Evolutionary conservation across 2,113 vertebrate species (phyloP), one percentile per base, ranked within the genome.

Genomic region (Corapipo altera): DNA sequence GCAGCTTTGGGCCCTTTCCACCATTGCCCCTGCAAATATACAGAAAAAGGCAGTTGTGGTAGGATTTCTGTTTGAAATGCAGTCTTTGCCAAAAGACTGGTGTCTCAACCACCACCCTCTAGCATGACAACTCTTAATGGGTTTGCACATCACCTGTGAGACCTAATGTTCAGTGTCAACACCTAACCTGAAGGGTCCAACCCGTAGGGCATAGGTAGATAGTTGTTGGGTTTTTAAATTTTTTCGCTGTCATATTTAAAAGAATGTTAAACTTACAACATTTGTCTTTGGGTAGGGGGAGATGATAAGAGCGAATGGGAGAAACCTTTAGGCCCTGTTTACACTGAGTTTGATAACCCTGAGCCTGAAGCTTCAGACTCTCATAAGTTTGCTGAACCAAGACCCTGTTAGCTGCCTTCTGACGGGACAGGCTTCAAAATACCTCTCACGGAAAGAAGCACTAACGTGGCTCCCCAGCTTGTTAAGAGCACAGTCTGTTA

Each of bases 151-250:
- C 88, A 85, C 91, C 49, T 73, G 39, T 85, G 78, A 81, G 70
- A 87, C 83, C 65, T 88, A 91, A 92, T 94, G 96, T 94, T 91
- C 86, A 86, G 92, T 72, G 86, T 96, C 95, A 96, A 86, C 93
- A 93, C 93, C 90, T 97, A 97, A 97, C 92, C 95, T 95, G 91
- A 96, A 91, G 80, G 93, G 91, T 96, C 95, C 96, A 97, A 96
- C 93, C 93, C 5, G 0, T 93, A 95, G 93, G 91, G 69, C 88
- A 87, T 91, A 92, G 91, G 90, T 94, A 96, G 93, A 62, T 92
- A 94, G n/a, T 5, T 13, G 21, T 58, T 64, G 12, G 52, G 55
- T 70, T 90, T 46, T 52, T 37, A 59, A 69, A 27, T 14, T 61
- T 39, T 39, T 92, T 95, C 1, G 0, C 75, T 93, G 69, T 95